Percentiles rank a stretch among this genome's conserved stretches.
Conservation (phyloP, 2,113 vertebrate species). For the Bothrops jararaca region DNA sequence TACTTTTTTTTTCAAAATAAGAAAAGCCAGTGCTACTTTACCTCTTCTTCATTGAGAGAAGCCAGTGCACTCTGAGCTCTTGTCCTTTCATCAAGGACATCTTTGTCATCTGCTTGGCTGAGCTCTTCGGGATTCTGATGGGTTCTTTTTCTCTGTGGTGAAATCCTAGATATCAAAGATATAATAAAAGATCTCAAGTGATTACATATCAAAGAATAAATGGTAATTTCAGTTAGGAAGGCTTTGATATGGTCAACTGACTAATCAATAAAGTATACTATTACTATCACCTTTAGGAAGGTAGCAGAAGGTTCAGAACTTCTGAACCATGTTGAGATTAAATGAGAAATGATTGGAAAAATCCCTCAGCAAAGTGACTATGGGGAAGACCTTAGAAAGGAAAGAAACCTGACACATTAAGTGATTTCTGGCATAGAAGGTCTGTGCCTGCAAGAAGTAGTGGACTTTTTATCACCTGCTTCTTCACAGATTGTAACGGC, state of each 20-base stretch:
- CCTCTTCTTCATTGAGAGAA: slow-evolving; percentile 72
- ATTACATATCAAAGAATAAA: neutral
- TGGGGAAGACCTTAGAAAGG: neutral
- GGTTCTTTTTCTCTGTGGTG: slow-evolving; percentile 33
- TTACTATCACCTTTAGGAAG: neutral
- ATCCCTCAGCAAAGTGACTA: neutral
- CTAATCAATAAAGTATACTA: neutral
- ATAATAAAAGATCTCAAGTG: neutral
- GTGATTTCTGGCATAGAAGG: neutral
- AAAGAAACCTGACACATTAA: neutral
- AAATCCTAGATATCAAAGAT: neutral
- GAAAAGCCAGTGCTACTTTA: neutral
- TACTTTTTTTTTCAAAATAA: neutral
- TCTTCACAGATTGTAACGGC: neutral
- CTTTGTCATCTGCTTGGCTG: slow-evolving; percentile 77
- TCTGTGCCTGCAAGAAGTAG: neutral
- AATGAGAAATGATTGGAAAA: neutral
- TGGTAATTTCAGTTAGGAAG: neutral
- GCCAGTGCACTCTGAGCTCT: slow-evolving; percentile 61
- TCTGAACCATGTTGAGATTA: neutral
- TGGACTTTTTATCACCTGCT: neutral
- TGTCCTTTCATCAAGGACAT: slow-evolving; percentile 78
- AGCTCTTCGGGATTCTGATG: slow-evolving; percentile 72
- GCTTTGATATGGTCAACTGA: neutral
- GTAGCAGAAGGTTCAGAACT: neutral